phyloP scores from a whole-genome alignment of 1,140 invertebrate genomes.

The Luehdorfia chinensis region DNA sequence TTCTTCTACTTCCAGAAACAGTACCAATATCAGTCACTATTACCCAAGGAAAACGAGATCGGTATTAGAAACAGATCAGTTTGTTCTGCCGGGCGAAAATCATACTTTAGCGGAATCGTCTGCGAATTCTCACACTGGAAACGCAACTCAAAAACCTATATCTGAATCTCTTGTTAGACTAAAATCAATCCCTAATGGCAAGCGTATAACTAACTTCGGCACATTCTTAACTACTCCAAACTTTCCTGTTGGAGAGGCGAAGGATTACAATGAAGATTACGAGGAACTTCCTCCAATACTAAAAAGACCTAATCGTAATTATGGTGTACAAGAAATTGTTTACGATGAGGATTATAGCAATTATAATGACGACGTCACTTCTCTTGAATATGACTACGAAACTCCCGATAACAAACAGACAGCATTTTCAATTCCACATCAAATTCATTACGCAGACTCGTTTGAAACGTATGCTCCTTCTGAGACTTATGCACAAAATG shows the following conservation, averaged over 20 bases:
- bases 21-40: conserved; percentile 29
- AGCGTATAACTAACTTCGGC: conserved; percentile 28
- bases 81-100: conserved; percentile 23
- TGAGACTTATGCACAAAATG: conserved; percentile 20
- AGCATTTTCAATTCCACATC: conserved; percentile 15
- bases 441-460: background rate
- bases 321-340: conserved; percentile 20
- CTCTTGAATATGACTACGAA: conserved; percentile 40
- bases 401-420: conserved; percentile 20
- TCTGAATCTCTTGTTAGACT: conserved; percentile 37
- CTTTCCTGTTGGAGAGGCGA: conserved; percentile 43
- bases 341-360: conserved; percentile 43
- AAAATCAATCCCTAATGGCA: conserved; percentile 27
- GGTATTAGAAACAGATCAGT: conserved; percentile 28
- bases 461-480: conserved; percentile 23
- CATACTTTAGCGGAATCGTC: background rate
- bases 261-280: conserved; percentile 40
- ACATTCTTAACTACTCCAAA: conserved; percentile 39
- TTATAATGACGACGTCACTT: conserved; percentile 36
- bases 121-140: background rate
- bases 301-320: conserved; percentile 26
- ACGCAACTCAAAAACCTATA: conserved; percentile 24
- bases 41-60: conserved; percentile 18
- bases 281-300: conserved; percentile 27
- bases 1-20: no score